Evolutionary conservation across 2,797 vertebrate species (phyloP).

Genomic region (Hozukius guyotensis): DNA sequence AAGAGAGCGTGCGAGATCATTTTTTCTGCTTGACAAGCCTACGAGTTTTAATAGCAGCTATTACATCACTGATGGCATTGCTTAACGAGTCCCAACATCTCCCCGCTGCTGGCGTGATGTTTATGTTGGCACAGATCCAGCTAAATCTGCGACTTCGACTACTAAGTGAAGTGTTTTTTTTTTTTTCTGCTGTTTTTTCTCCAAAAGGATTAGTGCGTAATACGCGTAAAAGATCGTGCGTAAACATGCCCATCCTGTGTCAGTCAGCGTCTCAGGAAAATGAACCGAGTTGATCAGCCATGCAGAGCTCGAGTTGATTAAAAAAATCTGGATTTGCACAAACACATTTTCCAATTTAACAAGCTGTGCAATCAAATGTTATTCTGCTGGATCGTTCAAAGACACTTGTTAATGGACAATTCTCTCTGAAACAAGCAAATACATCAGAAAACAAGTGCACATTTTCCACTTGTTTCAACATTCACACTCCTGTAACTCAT

Average conservation of each 20-base stretch:
- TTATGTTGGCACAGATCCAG: slow-evolving; percentile 78
- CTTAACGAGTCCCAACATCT: slow-evolving; percentile 83
- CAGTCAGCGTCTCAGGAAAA: slow-evolving; percentile 44
- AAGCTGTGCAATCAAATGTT: background rate
- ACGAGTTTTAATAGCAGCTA: slow-evolving; percentile 79
- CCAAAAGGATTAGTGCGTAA: slow-evolving; percentile 72
- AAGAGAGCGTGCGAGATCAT: slow-evolving; percentile 57
- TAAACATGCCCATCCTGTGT: slow-evolving; percentile 66
- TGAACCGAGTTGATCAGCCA: slow-evolving; percentile 41
- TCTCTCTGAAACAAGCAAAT: slow-evolving; percentile 17
- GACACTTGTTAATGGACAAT: slow-evolving; percentile 45
- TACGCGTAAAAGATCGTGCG: slow-evolving; percentile 74
- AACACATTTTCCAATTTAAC: background rate
- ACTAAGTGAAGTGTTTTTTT: slow-evolving; percentile 64
- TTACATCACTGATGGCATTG: slow-evolving; percentile 81
- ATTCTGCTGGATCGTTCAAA: background rate
- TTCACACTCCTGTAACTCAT: background rate
- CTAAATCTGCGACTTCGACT: slow-evolving; percentile 71
- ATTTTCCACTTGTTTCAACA: background rate
- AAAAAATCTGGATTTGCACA: slow-evolving; percentile 24
- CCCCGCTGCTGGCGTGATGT: slow-evolving; percentile 74
- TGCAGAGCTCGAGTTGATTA: slow-evolving; percentile 35
- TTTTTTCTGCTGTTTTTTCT: slow-evolving; percentile 66
- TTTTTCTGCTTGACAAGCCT: slow-evolving; percentile 69
- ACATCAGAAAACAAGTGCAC: slow-evolving; percentile 29